Evolutionary conservation across 37 sponge, comb jelly and placozoan species (phyloP).

Genomic region (Chondrosia reniformis): DNA sequence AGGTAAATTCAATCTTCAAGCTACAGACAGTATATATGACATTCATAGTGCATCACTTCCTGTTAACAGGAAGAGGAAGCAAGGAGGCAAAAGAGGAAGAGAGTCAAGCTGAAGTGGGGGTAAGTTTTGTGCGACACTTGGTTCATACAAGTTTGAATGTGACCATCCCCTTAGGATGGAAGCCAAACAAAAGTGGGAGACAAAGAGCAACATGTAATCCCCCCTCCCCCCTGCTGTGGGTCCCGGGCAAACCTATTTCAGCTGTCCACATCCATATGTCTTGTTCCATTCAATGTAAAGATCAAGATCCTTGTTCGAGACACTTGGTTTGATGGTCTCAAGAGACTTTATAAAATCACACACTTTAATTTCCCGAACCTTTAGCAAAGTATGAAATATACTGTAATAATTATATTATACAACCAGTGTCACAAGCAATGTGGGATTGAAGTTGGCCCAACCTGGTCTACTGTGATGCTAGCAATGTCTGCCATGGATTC

Average conservation of each 20-base stretch:
- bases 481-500: constrained; percentile 75
- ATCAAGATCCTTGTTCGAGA: constrained; percentile 77
- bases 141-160: background rate
- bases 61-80: constrained; percentile 20
- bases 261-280: constrained; percentile 79
- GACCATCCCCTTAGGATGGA: constrained; percentile 37
- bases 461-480: constrained; percentile 77
- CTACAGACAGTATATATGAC: background rate
- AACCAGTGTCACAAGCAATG: background rate
- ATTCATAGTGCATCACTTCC: background rate
- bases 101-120: constrained; percentile 48
- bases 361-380: constrained; percentile 81
- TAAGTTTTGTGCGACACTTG: background rate
- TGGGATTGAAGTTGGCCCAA: background rate
- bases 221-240: no score
- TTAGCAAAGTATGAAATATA: background rate
- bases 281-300: constrained; percentile 93
- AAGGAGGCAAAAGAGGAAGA: constrained; percentile 28
- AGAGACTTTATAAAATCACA: constrained; percentile 81
- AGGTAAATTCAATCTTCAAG: constrained; percentile 20
- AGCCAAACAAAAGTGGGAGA: constrained; percentile 72
- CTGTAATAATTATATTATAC: background rate
- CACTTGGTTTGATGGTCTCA: constrained; percentile 75
- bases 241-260: background rate
- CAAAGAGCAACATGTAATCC: constrained; percentile 77